These are phyloP conservation scores for Sarcophaga carnaria DNA, from an alignment of 2,888 invertebrate species.

Conservation along the genomic window DNA sequence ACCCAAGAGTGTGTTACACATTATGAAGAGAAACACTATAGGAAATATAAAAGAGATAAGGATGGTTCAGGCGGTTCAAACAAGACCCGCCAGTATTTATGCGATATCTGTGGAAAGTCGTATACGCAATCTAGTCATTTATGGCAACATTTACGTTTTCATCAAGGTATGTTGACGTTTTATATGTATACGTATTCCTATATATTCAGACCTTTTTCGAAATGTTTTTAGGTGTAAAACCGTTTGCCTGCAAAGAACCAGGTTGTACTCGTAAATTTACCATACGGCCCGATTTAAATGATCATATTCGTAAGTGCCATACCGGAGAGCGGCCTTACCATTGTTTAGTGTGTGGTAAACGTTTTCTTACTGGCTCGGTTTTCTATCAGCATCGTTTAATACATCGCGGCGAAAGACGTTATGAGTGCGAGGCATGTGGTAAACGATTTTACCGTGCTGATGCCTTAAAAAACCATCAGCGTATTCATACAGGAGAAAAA, in stretches of 20 bases:
- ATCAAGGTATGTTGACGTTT: slow-evolving; percentile 82
- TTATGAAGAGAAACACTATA: slow-evolving; percentile 84
- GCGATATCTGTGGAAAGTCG: slow-evolving; percentile 85
- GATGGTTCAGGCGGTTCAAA: slow-evolving; percentile 71
- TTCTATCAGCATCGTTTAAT: slow-evolving; percentile 86
- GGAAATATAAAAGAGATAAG: slow-evolving; percentile 82
- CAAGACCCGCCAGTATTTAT: slow-evolving; percentile 82
- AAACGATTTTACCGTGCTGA: slow-evolving; percentile 86
- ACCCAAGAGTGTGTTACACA: slow-evolving; percentile 81
- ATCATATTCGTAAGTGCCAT: slow-evolving; percentile 86
- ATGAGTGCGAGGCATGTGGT: slow-evolving; percentile 85
- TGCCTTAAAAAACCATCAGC: slow-evolving; percentile 84
- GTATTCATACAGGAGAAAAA: slow-evolving; percentile 85
- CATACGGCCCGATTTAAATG: slow-evolving; percentile 85
- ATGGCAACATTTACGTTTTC: slow-evolving; percentile 86
- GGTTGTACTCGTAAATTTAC: slow-evolving; percentile 85
- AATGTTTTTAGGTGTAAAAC: slow-evolving; percentile 83
- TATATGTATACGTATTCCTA: not conserved
- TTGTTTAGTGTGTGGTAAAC: slow-evolving; percentile 85
- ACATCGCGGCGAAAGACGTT: slow-evolving; percentile 85
- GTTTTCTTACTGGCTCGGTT: slow-evolving; percentile 85
- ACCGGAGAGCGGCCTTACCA: slow-evolving; percentile 86
- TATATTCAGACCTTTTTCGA: not conserved
- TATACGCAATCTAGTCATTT: slow-evolving; percentile 86
- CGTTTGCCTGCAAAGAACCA: slow-evolving; percentile 84